These are phyloP conservation scores for Drepana falcataria DNA, from an alignment of 2,888 invertebrate genomes.

Conservation along the genomic window DNA sequence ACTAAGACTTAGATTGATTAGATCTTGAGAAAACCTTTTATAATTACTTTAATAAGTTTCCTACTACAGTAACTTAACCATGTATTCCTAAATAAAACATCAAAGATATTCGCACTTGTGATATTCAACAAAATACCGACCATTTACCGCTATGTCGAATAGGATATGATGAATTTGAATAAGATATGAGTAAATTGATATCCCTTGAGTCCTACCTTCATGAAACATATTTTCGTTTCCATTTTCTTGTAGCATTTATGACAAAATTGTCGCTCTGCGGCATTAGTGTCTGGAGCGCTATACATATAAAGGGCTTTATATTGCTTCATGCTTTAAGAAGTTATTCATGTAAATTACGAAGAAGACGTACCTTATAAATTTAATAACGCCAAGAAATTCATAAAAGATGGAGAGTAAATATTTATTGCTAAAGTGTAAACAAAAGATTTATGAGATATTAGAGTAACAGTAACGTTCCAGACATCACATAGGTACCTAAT, in stretches of 20 bases:
- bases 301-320: neutral
- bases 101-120: neutral
- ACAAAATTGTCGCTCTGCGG: conserved; percentile 19
- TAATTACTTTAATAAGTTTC: too few relatives aligned
- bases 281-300: conserved; percentile 4
- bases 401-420: neutral
- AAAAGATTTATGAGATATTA: too few relatives aligned
- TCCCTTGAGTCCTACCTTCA: neutral
- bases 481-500: too few relatives aligned
- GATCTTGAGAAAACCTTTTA: too few relatives aligned
- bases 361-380: neutral
- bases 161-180: neutral
- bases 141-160: neutral
- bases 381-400: neutral
- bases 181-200: neutral
- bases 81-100: too few relatives aligned
- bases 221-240: neutral
- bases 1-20: too few relatives aligned
- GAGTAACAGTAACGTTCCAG: too few relatives aligned
- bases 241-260: neutral
- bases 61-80: too few relatives aligned
- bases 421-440: neutral
- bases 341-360: neutral
- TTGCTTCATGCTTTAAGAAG: neutral
- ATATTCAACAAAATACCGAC: neutral